These are phyloP conservation scores for Pelodytes ibericus DNA, from an alignment of 2,797 vertebrate genomes.

Conservation along the genomic window DNA sequence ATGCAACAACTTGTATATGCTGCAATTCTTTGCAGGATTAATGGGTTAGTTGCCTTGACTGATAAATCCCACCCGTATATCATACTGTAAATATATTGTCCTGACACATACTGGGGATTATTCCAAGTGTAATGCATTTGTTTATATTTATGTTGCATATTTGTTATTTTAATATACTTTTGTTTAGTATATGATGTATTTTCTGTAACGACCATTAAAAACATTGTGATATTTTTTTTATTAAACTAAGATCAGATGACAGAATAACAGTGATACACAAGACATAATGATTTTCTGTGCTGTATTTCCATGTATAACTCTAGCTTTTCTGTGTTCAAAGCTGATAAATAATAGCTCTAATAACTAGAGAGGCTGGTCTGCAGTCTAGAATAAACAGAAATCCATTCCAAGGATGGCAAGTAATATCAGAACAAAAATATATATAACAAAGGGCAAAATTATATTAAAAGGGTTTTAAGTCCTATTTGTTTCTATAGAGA, in stretches of 20 bases:
- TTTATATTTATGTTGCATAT: conserved; percentile 31
- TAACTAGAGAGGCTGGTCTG: background rate
- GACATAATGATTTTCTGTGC: conserved; percentile 9
- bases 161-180: conserved; percentile 32
- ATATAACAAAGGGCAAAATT: background rate
- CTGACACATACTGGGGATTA: conserved; percentile 11
- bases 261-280: conserved; percentile 18
- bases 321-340: conserved; percentile 18
- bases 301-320: conserved; percentile 20
- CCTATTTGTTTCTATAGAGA: too few relatives aligned
- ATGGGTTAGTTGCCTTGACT: conserved; percentile 20
- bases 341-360: conserved; percentile 6
- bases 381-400: background rate
- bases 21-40: conserved; percentile 31
- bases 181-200: conserved; percentile 24
- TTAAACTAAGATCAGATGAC: conserved; percentile 24
- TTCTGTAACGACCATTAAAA: conserved; percentile 30
- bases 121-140: conserved; percentile 41
- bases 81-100: conserved; percentile 32
- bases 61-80: conserved; percentile 18
- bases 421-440: background rate
- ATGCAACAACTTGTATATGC: conserved; percentile 9
- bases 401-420: background rate
- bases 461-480: too few relatives aligned
- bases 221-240: conserved; percentile 38